These are phyloP conservation scores for Danio jaintianensis DNA, from an alignment of 2,797 vertebrate genomes.

Conservation along the genomic window DNA sequence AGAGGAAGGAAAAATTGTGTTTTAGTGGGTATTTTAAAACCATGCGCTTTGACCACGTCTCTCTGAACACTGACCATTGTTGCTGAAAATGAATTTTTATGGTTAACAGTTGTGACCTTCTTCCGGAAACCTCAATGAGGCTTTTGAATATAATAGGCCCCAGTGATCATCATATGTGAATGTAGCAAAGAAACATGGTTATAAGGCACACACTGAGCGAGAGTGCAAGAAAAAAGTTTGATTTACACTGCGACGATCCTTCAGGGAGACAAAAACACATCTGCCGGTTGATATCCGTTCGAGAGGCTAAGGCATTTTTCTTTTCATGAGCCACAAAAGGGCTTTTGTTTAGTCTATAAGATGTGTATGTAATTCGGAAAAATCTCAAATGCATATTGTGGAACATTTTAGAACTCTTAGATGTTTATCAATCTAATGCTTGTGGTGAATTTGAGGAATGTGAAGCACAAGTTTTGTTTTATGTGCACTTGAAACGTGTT, in stretches of 20 bases:
- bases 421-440: background rate
- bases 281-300: background rate
- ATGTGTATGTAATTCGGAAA: background rate
- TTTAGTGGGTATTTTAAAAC: conserved; percentile 65
- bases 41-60: conserved; percentile 62
- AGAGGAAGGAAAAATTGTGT: conserved; percentile 64
- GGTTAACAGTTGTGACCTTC: conserved; percentile 65
- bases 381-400: background rate
- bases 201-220: background rate
- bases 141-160: conserved; percentile 58
- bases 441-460: background rate
- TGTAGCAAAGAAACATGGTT: conserved; percentile 30
- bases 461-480: background rate
- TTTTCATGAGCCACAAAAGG: conserved; percentile 20
- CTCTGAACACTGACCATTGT: conserved; percentile 63
- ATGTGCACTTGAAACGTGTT: background rate
- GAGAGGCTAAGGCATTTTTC: background rate
- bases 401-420: background rate
- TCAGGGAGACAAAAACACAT: conserved; percentile 2
- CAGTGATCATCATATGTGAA: conserved; percentile 48
- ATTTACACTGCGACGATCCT: background rate
- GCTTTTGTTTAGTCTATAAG: conserved; percentile 3
- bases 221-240: conserved; percentile 4
- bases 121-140: conserved; percentile 53
- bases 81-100: conserved; percentile 64